Base-by-base conservation (phyloP, 2,888 invertebrate genomes). In the Luffia ferchaultella region DNA sequence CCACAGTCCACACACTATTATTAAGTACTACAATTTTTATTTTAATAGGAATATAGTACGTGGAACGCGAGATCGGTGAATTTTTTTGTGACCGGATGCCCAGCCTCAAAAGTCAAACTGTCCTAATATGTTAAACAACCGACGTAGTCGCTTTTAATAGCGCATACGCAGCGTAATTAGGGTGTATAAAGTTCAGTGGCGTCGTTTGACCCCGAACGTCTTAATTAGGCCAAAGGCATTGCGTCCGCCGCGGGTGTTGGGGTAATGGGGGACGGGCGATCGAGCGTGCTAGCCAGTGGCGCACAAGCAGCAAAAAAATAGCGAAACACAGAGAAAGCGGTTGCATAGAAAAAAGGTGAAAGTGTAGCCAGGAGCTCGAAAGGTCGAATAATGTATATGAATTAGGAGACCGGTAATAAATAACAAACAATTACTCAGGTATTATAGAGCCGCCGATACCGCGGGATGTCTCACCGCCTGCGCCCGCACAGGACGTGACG, bases 141-240 rank as follows among this genome's bases (percentile, higher is more conserved):
- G 12, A 30, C 12, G 3, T 12, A 30, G 30, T 12, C 5, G 30
- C 30, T 7, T 30, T 30, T 7, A 30, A 30, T 12, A 30, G 30
- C 30, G 30, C 12, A 30, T 30, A 30, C 30, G 30, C 30, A 30
- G 30, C 30, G 5, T 12, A 30, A 30, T 30, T 30, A 30, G 30
- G 3, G 30, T 30, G 53, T 60, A 63, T 64, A 67, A 73, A 75
- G 71, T 72, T 65, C 58, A 64, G 65, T 55, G 62, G 68, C 69
- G 73, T 75, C 76, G 70, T 73, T 56, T 52, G 62, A 56, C 62
- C 58, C 55, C 51, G 18, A 18, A 43, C 20, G 49, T 15, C n/a
- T 20, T 15, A 20, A 15, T 2, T 43, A 2, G 9, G 16, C 2
- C 20, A 43, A 19, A 46, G 15, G 47, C 5, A 15, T 15, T 12